A percentile compares a stretch with the other conserved stretches of the same genome.
Evolutionary conservation across 2,888 invertebrate species (phyloP).

Genomic region (Anthoptus insignis): DNA sequence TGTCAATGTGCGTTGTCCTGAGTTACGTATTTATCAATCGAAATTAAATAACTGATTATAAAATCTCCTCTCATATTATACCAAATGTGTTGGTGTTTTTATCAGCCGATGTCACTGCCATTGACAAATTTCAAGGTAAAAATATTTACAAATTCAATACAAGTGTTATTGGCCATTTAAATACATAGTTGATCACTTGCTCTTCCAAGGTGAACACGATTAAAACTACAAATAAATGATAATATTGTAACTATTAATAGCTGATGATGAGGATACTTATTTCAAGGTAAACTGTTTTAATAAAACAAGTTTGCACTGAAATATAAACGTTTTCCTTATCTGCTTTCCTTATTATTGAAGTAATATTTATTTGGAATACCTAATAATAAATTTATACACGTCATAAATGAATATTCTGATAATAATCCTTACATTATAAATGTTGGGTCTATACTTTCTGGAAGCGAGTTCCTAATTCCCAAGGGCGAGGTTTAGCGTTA

Average conservation of each 20-base stretch:
- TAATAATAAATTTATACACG: too few species aligned
- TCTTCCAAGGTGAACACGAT: neutral
- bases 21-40: too few species aligned
- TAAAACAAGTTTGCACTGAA: neutral
- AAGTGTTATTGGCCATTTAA: neutral
- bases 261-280: neutral
- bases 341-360: conserved; percentile 15
- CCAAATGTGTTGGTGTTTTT: neutral
- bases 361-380: too few species aligned
- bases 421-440: too few species aligned
- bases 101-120: neutral
- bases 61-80: too few species aligned
- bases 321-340: neutral
- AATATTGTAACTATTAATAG: neutral
- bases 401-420: too few species aligned
- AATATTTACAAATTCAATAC: neutral
- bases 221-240: neutral
- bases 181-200: neutral
- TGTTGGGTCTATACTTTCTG: too few species aligned
- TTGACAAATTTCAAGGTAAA: neutral
- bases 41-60: too few species aligned
- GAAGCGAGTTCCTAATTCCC: neutral
- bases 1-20: too few species aligned
- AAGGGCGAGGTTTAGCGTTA: neutral
- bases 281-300: conserved; percentile 6